phyloP scores from a whole-genome alignment of 2,888 invertebrate genomes.

The Mamestra brassicae region DNA sequence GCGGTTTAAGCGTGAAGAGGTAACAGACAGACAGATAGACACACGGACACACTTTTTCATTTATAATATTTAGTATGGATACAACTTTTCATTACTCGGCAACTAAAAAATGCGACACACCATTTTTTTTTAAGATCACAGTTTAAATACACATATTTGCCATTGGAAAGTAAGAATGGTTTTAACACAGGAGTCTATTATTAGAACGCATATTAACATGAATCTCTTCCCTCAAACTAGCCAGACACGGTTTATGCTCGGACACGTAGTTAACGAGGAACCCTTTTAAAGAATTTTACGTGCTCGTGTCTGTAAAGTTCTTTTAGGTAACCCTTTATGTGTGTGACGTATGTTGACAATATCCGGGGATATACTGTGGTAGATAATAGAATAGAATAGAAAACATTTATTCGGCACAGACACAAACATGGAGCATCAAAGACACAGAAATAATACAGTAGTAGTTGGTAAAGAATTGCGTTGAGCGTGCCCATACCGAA shows the following conservation, averaged over 20 bases:
- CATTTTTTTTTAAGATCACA: not conserved
- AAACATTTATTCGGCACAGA: too few relatives aligned
- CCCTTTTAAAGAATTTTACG: conserved; percentile 40
- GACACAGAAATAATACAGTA: too few relatives aligned
- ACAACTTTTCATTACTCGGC: too few relatives aligned
- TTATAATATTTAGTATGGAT: too few relatives aligned
- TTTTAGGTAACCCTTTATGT: conserved; percentile 17
- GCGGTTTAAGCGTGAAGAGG: too few relatives aligned
- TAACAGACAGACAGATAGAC: too few relatives aligned
- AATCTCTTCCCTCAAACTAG: conserved; percentile 31
- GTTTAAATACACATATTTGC: not conserved
- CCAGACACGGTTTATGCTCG: conserved; percentile 23
- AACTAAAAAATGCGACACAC: not conserved
- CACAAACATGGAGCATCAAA: too few relatives aligned
- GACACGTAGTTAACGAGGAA: conserved; percentile 36
- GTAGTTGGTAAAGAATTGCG: too few relatives aligned
- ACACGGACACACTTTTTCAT: too few relatives aligned
- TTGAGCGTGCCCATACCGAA: too few relatives aligned
- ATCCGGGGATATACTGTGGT: not conserved
- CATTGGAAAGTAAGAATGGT: not conserved
- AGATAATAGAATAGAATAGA: too few relatives aligned
- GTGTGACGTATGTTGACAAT: conserved; percentile 6
- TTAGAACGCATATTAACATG: not conserved
- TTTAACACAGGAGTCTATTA: not conserved
- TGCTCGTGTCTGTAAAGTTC: conserved; percentile 18